Evolutionary conservation across 2,113 vertebrate genomes (phyloP), one percentile per base, ranked within the genome.

Genomic region (Zosterops hypoxanthus): DNA sequence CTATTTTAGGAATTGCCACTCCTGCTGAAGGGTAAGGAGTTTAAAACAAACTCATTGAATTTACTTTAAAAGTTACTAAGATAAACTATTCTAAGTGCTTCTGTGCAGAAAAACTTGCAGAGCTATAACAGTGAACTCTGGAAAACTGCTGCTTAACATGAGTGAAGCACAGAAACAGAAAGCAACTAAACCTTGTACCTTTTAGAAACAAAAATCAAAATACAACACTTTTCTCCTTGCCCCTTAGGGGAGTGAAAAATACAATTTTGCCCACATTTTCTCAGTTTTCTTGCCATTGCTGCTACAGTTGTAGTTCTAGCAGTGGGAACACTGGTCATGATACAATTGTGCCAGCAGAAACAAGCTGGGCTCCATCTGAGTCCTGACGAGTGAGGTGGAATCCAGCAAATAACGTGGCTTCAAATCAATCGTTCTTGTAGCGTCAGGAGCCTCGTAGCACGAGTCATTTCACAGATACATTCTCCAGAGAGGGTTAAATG

Each of bases 31-130:
- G 29, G 41, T 65, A 92, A 77, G 42, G 55, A 49, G 56, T 86
- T 94, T 86, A 81, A 92, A 86, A 77, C 66, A 92, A 93, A 91
- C 73, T 86, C 60, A 71, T 12, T 79, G 70, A 55, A 95, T 95
- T 92, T 95, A 91, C 79, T 94, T 93, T 94, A 90, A 31, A 90
- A 90, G 60, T 90, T 66, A 68, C 57, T 83, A 86, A 47, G 56
- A 92, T 92, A 94, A 91, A 96, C 95, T 69, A 47, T 52, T 86
- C 44, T 65, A 94, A 95, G 94, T 93, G 90, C 47, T 91, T 95
- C 63, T 94, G 60, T 78, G 64, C 41, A 92, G 56, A 79, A 41
- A 83, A 88, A 33, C 44, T 77, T 93, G 60, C 47, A 86, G 68
- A 91, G 78, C 50, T 78, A 60, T 19, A 31, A 75, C 79, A 96